Base-by-base conservation (phyloP, 2,888 invertebrate species). In the Aspidapion aeneum region DNA sequence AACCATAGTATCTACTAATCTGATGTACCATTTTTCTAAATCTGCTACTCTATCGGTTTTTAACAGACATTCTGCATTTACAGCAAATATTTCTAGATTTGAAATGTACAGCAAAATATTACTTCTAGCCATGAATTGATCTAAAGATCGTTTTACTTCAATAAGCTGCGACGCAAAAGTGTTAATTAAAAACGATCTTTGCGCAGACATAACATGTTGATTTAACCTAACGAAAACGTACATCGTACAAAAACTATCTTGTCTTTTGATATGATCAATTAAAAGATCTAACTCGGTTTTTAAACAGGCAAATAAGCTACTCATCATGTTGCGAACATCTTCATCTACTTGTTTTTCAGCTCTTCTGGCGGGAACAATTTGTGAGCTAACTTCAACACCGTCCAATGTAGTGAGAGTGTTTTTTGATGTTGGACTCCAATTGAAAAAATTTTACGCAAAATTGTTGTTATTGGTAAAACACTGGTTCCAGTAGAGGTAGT, bases 391-490 rank as follows among this genome's bases (percentile, higher is more conserved):
- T 56, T 76, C 76, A 7, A 74, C 71, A 21, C 82, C 82, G 71
- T 86, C 86, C 57, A 85, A 75, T 1, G 85, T 85, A 12, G 85
- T 85, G 73, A 84, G 82, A 0, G 85, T 85, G 72, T 85, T 85
- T 67, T 82, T 76, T 1, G 78, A 75, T 35, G 84, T 84, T 1
- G 85, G 84, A 74, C 84, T 85, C 80, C 58, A 80, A 74, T 80
- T 94, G 96, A 78, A 98, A 95, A 82, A 98, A 98, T 66, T 88
- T 85, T 18, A 93, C 88, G 78, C 96, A 97, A 81, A 98, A 98
- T 70, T 94, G 91, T 81, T 98, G 97, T 79, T 98, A 98, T 20
- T 93, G 91, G 69, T 96, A 84, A 76, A 97, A 96, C 61, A 96
- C 89, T 2, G 93, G 92, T 77, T 96, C 96, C 68, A 98, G 83